Percentiles rank a stretch among this genome's conserved stretches.
Evolutionary conservation across 2,113 vertebrate genomes (phyloP).

Genomic region (Platichthys flesus): DNA sequence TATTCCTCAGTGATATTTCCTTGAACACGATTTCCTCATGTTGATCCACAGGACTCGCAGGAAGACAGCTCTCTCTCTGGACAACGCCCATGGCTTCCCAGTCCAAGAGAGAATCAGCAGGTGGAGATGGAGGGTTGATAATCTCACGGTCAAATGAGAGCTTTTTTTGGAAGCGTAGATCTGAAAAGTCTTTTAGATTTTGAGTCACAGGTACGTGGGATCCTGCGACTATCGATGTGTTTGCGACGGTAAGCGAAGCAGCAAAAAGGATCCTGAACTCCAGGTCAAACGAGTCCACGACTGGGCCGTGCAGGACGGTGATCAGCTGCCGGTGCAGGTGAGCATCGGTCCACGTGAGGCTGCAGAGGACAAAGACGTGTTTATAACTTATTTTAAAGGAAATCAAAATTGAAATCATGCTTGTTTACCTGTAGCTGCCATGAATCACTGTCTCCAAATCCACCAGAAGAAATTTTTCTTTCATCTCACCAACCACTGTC

Average conservation of each 20-base stretch:
- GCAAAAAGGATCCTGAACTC: constrained; percentile 85
- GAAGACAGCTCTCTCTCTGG: constrained; percentile 9
- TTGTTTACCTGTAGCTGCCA: constrained; percentile 88
- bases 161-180: constrained; percentile 22
- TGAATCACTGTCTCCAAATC: constrained; percentile 86
- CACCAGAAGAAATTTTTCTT: constrained; percentile 88
- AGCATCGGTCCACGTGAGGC: constrained; percentile 82
- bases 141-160: constrained; percentile 28
- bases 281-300: constrained; percentile 77
- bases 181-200: constrained; percentile 26
- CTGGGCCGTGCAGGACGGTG: constrained; percentile 73
- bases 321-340: constrained; percentile 85
- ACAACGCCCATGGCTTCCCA: constrained; percentile 81
- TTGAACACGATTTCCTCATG: constrained; percentile 11
- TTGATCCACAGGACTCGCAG: constrained; percentile 5
- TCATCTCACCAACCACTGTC: constrained; percentile 85
- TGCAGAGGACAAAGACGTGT: constrained; percentile 49
- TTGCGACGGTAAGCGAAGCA: constrained; percentile 69
- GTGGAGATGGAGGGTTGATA: constrained; percentile 66
- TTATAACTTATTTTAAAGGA: neutral
- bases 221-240: constrained; percentile 26
- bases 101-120: constrained; percentile 63
- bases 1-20: constrained; percentile 25
- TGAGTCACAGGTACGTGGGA: neutral
- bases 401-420: neutral